Evolutionary conservation across 1,140 invertebrate genomes (phyloP).

Genomic region (Artemia franciscana): DNA sequence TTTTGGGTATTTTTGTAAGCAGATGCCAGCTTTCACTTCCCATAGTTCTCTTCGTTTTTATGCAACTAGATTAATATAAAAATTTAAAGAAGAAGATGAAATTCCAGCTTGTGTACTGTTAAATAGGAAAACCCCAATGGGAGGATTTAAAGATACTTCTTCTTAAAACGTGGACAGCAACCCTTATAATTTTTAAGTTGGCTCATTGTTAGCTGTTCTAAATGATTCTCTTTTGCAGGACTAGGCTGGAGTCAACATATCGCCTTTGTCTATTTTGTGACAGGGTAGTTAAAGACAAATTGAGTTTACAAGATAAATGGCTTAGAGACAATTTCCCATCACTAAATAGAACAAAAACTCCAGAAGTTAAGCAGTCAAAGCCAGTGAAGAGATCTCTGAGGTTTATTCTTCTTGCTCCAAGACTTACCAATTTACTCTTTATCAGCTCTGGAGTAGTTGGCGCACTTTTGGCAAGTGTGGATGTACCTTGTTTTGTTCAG

Average conservation of each 20-base stretch:
- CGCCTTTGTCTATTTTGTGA: not conserved
- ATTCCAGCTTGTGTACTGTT: too few relatives aligned
- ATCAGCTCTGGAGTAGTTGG: not conserved
- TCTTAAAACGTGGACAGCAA: too few relatives aligned
- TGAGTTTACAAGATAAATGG: not conserved
- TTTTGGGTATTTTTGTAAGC: too few relatives aligned
- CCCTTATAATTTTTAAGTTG: too few relatives aligned
- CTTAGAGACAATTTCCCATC: not conserved
- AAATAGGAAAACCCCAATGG: too few relatives aligned
- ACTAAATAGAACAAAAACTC: not conserved
- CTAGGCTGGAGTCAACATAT: not conserved
- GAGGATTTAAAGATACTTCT: too few relatives aligned
- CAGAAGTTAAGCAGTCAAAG: not conserved
- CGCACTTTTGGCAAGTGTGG: not conserved
- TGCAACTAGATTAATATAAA: too few relatives aligned
- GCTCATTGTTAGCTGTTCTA: too few relatives aligned
- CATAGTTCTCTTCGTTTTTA: too few relatives aligned
- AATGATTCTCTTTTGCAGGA: not conserved
- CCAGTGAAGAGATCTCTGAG: not conserved
- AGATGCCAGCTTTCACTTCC: too few relatives aligned
- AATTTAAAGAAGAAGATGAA: too few relatives aligned
- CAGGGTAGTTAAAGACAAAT: not conserved
- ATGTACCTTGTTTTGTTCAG: not conserved
- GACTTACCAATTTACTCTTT: not conserved
- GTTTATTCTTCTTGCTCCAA: not conserved